Base-by-base conservation (phyloP, 1,140 invertebrate species). In the Trichonephila clavipes region DNA sequence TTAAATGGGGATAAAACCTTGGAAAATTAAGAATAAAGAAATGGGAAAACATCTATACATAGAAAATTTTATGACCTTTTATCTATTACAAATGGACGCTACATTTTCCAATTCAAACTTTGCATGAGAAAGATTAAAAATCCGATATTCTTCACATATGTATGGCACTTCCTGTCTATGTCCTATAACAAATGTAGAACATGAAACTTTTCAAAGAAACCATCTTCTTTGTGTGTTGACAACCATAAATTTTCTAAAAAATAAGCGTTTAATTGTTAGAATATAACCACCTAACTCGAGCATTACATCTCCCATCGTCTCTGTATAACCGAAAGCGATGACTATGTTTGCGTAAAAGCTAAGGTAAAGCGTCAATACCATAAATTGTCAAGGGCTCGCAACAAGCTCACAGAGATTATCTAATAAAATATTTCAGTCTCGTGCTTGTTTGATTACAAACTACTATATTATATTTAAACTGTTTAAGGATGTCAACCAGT, bases 391-490 rank as follows among this genome's bases (percentile, higher is more conserved):
- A 16, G 44, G 28, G 21, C 58, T 85, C 59, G 6, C 58, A 59
- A 34, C 72, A 77, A 40, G 28, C 28, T 28, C 34, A 12, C 7
- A 34, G 72, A 34, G 72, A 77, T 77, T 40, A 77, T 40, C 24
- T 18, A 77, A 77, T 77, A 77, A 77, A 77, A 77, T 77, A 34
- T 34, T 18, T 40, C 16, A 18, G 16, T 28, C 34, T 77, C 24
- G 83, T 85, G 12, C 21, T 24, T 72, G 66, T 72, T 82, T 82
- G 81, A 64, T 92, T 66, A 28, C 90, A 83, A 62, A 92, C 81
- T 69, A 83, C 90, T 92, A 92, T 92, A 92, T 92, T 92, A 92
- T 34, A 85, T 59, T 85, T 92, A 92, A 66, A 6, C 62, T 85
- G 44, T 59, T 34, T 85, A 16, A 77, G 28, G 58, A 59, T 85